Base-by-base conservation (phyloP, 2,888 invertebrate genomes). In the Dione juno region DNA sequence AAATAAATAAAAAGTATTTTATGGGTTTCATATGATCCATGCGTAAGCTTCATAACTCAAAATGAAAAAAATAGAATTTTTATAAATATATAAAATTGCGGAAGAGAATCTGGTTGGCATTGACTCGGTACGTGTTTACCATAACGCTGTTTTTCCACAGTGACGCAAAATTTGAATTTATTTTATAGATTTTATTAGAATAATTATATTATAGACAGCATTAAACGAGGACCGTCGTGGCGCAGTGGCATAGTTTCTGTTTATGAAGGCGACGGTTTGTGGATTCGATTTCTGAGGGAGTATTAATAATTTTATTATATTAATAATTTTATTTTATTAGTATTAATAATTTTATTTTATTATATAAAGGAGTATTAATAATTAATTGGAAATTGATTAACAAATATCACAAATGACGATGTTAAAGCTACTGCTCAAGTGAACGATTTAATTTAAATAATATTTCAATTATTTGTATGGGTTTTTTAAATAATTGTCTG, bases 51-150 rank as follows among this genome's bases (percentile, higher is more conserved):
- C n/a, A 48, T 48, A 48, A 21, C 16, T 48, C 10, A 28, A 19
- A 35, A 28, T 9, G 14, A n/a, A 14, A 64, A 64, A 52, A 52
- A 64, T 50, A 40, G 40, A n/a, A 64, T 52, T 50, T 64, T 64
- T 70, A 64, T 67, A 59, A 65, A 65, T 59, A 65, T 48, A 71
- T 67, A 45, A 64, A 71, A 71, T 57, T 50, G 61, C 74, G 72
- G 72, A 74, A 74, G 72, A 43, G 43, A 52, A 48, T 41, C 45
- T n/a, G 11, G 59, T 69, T 71, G 73, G 72, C 74, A 72, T 66
- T 74, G 65, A 28, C 41, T 40, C 41, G 53, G 19, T 13, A 48
- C 52, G 37, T 72, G 72, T 67, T 74, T 69, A 54, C 53, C n/a
- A 67, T 48, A 19, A 7, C 19, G 41, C 13, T 50, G 45, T 65